These are phyloP conservation scores for Cygnus atratus DNA, from an alignment of 2,113 vertebrate genomes.

Conservation along the genomic window DNA sequence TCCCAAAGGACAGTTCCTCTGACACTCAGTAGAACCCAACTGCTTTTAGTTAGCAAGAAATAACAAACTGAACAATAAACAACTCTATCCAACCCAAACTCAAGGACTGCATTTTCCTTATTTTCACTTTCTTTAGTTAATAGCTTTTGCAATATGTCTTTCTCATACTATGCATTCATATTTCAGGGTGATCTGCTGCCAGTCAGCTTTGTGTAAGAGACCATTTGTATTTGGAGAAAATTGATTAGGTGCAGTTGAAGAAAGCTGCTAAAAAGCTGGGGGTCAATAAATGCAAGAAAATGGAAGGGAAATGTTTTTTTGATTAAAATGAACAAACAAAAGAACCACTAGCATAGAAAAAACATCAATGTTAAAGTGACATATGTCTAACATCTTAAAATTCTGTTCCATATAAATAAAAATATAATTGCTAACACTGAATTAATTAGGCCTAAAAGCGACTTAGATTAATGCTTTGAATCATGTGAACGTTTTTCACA, in stretches of 20 bases:
- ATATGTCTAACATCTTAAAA: background rate
- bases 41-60: background rate
- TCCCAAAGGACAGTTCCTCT: background rate
- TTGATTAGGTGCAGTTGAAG: background rate
- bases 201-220: background rate
- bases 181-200: background rate
- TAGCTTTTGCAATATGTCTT: background rate
- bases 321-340: background rate
- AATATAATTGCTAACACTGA: background rate
- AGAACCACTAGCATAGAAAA: background rate
- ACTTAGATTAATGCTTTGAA: background rate
- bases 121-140: background rate
- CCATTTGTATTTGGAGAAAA: background rate
- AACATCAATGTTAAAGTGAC: background rate
- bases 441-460: background rate
- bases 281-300: background rate
- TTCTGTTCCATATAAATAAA: background rate
- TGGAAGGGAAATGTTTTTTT: background rate
- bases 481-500: background rate
- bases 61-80: background rate
- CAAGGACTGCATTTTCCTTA: rapidly evolving
- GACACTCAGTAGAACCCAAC: background rate
- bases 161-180: background rate
- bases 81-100: background rate
- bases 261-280: background rate